Percentiles rank a stretch among this genome's conserved stretches.
Conservation (phyloP, 2,888 invertebrate species). For the Clunio marinus region DNA sequence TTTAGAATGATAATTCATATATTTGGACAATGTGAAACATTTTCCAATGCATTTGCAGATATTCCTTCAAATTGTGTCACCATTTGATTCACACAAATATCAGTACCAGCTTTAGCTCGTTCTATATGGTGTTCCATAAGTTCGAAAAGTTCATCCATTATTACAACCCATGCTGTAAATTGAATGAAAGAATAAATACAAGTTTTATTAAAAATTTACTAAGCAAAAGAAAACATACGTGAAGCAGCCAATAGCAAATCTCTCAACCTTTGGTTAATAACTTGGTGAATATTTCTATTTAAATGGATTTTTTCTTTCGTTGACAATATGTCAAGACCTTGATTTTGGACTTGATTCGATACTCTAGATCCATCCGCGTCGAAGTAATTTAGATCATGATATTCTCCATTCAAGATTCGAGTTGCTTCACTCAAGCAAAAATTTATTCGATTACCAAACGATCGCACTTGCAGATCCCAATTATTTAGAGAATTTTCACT, state of each 20-base stretch:
- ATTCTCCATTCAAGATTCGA: background rate
- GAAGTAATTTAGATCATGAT: background rate
- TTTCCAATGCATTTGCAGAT: background rate
- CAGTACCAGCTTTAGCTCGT: background rate
- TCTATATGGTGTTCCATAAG: background rate
- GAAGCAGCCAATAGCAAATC: background rate
- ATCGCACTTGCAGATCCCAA: background rate
- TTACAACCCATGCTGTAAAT: slow-evolving; percentile 16
- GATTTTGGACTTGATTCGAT: background rate
- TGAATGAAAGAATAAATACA: background rate
- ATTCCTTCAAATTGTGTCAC: background rate
- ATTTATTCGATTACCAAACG: background rate
- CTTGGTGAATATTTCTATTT: background rate
- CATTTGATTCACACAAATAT: background rate
- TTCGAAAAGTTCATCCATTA: slow-evolving; percentile 19
- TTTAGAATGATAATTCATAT: too few relatives aligned
- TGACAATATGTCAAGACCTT: background rate
- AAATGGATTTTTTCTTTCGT: background rate
- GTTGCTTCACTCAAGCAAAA: background rate
- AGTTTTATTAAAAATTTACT: background rate
- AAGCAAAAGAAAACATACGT: background rate
- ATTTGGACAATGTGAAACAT: background rate
- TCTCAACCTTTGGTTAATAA: slow-evolving; percentile 1
- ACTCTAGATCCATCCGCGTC: background rate
- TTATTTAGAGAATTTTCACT: background rate